Evolutionary conservation across 2,888 invertebrate species (phyloP).

Genomic region (Trachelus tabidus): DNA sequence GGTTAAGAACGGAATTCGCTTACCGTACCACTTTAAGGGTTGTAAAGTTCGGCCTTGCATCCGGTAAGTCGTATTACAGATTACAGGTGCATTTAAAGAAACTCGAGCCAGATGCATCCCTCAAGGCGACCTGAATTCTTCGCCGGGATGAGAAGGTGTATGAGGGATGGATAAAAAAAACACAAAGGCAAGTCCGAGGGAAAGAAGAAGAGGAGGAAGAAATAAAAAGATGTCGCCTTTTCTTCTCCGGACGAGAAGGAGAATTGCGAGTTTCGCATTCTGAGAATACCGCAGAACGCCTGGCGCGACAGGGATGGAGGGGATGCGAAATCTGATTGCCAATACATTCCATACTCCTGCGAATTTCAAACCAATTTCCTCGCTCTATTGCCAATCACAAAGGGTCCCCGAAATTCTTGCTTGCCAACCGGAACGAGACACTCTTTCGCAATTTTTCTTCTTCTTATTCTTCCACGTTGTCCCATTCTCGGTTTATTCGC

Average conservation of each 20-base stretch:
- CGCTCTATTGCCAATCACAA: constrained; percentile 59
- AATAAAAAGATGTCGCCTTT: neutral
- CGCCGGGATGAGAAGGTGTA: neutral
- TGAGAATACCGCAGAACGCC: constrained; percentile 39
- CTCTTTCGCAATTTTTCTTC: constrained; percentile 40
- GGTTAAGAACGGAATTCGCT: constrained; percentile 1
- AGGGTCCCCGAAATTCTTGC: constrained; percentile 49
- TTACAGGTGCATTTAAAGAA: neutral
- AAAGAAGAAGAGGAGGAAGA: neutral
- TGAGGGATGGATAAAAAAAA: neutral
- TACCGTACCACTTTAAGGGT: neutral
- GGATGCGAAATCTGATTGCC: constrained; percentile 54
- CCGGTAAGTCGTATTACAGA: neutral
- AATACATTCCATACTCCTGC: constrained; percentile 56
- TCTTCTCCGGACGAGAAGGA: neutral
- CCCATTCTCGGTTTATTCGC: neutral
- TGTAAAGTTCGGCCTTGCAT: neutral
- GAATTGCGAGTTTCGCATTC: constrained; percentile 31
- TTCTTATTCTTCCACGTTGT: neutral
- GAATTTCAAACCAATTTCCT: constrained; percentile 61
- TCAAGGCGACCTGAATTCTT: neutral
- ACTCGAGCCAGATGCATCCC: neutral
- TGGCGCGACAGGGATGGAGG: constrained; percentile 19
- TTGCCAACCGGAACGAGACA: constrained; percentile 49
- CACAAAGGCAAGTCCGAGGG: neutral